phyloP scores from a whole-genome alignment of 2,888 invertebrate genomes.

The Aplocera efformata region DNA sequence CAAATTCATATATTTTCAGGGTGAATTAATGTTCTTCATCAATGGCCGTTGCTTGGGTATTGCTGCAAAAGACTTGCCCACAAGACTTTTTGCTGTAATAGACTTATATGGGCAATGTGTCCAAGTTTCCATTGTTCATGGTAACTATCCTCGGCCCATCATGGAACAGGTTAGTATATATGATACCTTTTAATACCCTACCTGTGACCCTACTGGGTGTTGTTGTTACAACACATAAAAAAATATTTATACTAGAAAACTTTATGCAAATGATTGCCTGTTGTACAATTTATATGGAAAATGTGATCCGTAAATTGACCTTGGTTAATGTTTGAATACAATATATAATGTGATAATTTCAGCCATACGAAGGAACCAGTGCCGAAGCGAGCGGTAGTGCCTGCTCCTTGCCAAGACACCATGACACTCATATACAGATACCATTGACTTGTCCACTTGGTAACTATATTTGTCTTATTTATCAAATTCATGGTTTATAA shows the following conservation, averaged over 20 bases:
- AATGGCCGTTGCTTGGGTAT: slow-evolving; percentile 94
- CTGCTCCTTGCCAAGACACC: slow-evolving; percentile 7
- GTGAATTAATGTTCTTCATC: slow-evolving; percentile 92
- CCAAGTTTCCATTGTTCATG: slow-evolving; percentile 84
- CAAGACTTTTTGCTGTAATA: slow-evolving; percentile 92
- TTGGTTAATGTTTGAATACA: too few species aligned
- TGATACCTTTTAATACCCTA: too few species aligned
- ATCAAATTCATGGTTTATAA: slow-evolving; percentile 5
- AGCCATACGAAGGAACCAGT: slow-evolving; percentile 12
- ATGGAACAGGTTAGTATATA: slow-evolving; percentile 37
- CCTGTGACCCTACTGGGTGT: too few species aligned
- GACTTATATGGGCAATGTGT: slow-evolving; percentile 97
- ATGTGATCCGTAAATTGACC: too few species aligned
- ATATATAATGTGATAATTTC: not conserved
- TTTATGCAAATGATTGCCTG: too few species aligned
- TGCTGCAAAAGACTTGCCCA: slow-evolving; percentile 89
- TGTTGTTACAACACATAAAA: too few species aligned
- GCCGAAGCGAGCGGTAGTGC: slow-evolving; percentile 17
- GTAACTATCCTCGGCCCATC: slow-evolving; percentile 48
- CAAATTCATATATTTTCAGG: slow-evolving; percentile 67
- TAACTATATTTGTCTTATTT: slow-evolving; percentile 14
- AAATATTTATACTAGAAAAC: too few species aligned
- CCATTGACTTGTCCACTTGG: slow-evolving; percentile 17
- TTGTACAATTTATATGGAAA: too few species aligned
- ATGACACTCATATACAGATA: slow-evolving; percentile 16